A percentile compares a stretch with the other conserved stretches of the same genome.
Conservation (phyloP, 1,140 invertebrate species). For the Trichonephila clavata region DNA sequence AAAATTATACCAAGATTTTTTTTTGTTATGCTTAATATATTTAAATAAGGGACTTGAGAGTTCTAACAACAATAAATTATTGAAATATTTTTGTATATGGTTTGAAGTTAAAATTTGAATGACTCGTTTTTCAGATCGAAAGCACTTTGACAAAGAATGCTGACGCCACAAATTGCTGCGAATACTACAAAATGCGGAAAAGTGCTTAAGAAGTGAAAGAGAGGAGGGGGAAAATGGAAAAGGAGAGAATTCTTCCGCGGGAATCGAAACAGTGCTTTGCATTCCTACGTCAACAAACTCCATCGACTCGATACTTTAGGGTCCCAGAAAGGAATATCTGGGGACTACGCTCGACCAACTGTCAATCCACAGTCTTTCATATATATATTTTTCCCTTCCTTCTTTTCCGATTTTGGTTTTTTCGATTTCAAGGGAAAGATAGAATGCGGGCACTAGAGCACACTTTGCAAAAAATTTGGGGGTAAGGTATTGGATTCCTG, state of each 20-base stretch:
- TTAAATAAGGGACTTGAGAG: no score
- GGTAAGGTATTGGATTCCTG: not conserved
- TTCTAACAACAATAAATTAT: no score
- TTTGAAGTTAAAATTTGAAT: not conserved
- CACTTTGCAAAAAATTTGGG: not conserved
- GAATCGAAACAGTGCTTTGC: slow-evolving; percentile 42
- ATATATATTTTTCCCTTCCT: not conserved
- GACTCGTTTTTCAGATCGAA: not conserved
- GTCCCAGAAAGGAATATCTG: not conserved
- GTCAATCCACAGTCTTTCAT: slow-evolving; percentile 37
- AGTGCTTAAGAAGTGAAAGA: no score
- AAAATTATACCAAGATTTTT: no score
- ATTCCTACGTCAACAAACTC: slow-evolving; percentile 37
- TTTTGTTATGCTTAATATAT: no score
- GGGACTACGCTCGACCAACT: not conserved
- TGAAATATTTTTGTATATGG: no score
- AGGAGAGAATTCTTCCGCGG: not conserved
- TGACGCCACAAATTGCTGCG: not conserved
- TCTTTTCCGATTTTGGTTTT: not conserved
- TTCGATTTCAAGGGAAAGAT: not conserved
- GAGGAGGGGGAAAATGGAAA: not conserved
- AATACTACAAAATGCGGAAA: slow-evolving; percentile 10
- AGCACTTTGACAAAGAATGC: not conserved
- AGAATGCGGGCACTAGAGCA: not conserved
- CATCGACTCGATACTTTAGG: slow-evolving; percentile 44